phyloP scores from a whole-genome alignment of 2,888 invertebrate species.

The Auanema sp. region DNA sequence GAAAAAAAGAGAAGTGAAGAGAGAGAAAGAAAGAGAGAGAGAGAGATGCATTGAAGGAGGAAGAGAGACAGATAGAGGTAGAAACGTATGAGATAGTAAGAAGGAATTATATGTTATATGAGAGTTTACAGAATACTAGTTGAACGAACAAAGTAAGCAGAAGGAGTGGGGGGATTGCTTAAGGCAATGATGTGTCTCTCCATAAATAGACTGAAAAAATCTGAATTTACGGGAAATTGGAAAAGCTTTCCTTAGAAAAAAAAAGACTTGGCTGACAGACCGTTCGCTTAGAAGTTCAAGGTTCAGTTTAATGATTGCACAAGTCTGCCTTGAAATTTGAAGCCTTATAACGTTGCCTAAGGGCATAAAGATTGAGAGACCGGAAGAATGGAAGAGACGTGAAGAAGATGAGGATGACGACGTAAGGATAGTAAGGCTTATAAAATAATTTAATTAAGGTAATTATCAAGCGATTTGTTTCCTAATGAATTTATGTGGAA shows the following conservation, averaged over 20 bases:
- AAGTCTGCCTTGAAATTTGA: no score
- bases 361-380: conserved; percentile 3
- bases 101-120: background rate
- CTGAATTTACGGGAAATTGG: no score
- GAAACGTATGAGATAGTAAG: background rate
- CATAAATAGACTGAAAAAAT: no score
- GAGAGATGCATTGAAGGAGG: background rate
- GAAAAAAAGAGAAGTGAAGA: no score
- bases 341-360: background rate
- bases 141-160: no score
- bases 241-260: background rate
- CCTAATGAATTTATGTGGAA: background rate
- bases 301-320: background rate
- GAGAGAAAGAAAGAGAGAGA: no score
- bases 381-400: conserved; percentile 12
- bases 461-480: conserved; percentile 2
- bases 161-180: background rate
- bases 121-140: no score
- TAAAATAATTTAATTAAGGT: no score
- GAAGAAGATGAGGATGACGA: conserved; percentile 6
- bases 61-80: background rate
- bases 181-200: conserved; percentile 10
- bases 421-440: background rate
- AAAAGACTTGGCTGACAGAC: background rate
- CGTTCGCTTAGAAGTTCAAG: background rate